A percentile compares a stretch with the other conserved stretches of the same genome.
These are phyloP conservation scores for Myzus persicae DNA, from an alignment of 1,140 invertebrate species.

Conservation along the genomic window DNA sequence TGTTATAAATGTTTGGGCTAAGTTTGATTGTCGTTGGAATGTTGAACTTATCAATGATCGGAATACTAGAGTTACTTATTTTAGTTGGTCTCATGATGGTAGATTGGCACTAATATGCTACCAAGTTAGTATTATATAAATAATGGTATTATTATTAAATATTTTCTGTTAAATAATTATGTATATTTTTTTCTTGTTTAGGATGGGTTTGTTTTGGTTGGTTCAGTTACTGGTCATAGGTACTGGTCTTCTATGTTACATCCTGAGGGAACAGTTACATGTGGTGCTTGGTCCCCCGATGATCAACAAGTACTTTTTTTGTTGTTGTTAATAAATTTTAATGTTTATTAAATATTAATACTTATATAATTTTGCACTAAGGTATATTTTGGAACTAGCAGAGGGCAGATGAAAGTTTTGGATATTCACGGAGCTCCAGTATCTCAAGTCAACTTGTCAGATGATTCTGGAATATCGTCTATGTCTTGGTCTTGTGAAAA, in stretches of 20 bases:
- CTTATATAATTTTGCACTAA: constrained; percentile 62
- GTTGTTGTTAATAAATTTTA: background rate
- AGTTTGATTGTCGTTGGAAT: constrained; percentile 98
- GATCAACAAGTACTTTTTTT: constrained; percentile 81
- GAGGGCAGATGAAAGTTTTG: constrained; percentile 93
- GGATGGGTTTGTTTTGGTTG: constrained; percentile 95
- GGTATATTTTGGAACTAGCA: constrained; percentile 94
- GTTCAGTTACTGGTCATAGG: constrained; percentile 94
- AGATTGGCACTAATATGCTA: constrained; percentile 98
- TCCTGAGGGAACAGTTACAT: constrained; percentile 90
- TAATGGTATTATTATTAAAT: background rate
- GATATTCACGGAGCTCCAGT: constrained; percentile 95
- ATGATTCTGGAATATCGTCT: constrained; percentile 82
- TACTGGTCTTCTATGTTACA: constrained; percentile 99
- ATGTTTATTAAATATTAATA: background rate
- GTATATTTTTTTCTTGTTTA: constrained; percentile 63
- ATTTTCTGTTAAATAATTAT: background rate
- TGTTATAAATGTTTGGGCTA: constrained; percentile 99
- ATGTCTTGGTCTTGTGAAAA: constrained; percentile 98
- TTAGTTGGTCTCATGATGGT: constrained; percentile 98
- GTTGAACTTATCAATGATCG: constrained; percentile 99
- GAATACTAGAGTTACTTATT: constrained; percentile 94
- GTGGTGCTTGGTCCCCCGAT: constrained; percentile 97
- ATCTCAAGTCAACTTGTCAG: constrained; percentile 83
- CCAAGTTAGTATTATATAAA: constrained; percentile 70